Percentiles rank a stretch among this genome's conserved stretches.
Evolutionary conservation across 1,140 invertebrate species (phyloP).

Genomic region (Bicyclus anynana): DNA sequence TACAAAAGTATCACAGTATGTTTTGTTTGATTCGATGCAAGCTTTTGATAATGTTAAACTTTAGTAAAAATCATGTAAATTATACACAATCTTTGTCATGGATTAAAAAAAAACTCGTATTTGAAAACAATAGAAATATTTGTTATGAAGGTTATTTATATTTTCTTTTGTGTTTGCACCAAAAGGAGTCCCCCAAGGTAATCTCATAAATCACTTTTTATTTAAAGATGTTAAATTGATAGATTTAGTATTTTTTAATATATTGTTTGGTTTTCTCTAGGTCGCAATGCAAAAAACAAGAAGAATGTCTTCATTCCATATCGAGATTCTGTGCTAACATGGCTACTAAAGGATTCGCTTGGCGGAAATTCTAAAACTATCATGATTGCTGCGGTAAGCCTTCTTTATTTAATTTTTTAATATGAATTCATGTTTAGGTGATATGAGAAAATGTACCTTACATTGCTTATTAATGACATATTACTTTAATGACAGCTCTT

Average conservation of each 20-base stretch:
- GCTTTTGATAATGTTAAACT: too few species aligned
- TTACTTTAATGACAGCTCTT: too few species aligned
- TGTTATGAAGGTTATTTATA: background rate
- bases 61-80: too few species aligned
- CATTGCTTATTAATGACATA: too few species aligned
- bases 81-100: too few species aligned
- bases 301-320: constrained; percentile 96
- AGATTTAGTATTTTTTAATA: background rate
- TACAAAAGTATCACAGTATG: too few species aligned
- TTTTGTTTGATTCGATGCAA: too few species aligned
- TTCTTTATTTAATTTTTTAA: too few species aligned
- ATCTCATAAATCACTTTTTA: background rate
- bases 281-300: constrained; percentile 89
- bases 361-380: constrained; percentile 97
- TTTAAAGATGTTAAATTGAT: background rate
- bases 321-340: constrained; percentile 93
- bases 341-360: constrained; percentile 93
- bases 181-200: constrained; percentile 12
- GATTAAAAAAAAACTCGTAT: too few species aligned
- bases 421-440: too few species aligned
- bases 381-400: constrained; percentile 81
- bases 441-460: too few species aligned
- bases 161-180: constrained; percentile 66
- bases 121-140: too few species aligned
- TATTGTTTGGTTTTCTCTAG: constrained; percentile 54